Evolutionary conservation across 2,113 vertebrate species (phyloP).

Genomic region (Raja brachyura): DNA sequence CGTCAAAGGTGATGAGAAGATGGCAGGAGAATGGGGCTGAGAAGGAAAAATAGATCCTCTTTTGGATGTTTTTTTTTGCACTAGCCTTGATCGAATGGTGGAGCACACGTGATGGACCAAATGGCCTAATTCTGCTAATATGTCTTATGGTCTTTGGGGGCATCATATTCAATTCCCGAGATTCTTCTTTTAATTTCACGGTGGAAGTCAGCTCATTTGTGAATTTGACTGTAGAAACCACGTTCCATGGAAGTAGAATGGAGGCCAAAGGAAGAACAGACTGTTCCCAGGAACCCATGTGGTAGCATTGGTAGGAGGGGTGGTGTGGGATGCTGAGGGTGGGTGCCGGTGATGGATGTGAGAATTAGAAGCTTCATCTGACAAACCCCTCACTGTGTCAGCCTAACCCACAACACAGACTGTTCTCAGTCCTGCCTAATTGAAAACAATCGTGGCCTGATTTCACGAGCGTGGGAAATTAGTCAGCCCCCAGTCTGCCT

Average conservation of each 20-base stretch:
- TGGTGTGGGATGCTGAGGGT: not conserved
- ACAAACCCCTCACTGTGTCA: not conserved
- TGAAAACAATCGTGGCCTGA: not conserved
- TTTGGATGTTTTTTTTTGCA: no score
- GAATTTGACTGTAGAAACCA: not conserved
- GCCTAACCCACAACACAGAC: not conserved
- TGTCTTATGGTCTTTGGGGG: no score
- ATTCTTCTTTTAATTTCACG: not conserved
- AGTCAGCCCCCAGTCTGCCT: not conserved
- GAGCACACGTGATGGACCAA: no score
- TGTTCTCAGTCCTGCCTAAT: not conserved
- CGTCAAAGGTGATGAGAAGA: no score
- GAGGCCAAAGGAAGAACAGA: not conserved
- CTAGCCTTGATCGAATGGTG: no score
- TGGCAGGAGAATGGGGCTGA: no score
- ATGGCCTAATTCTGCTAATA: no score
- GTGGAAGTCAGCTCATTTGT: not conserved
- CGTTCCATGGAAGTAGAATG: not conserved
- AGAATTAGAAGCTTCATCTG: not conserved
- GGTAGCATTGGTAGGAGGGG: not conserved
- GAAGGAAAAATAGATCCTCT: no score
- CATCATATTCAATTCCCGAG: not conserved
- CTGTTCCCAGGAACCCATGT: not conserved
- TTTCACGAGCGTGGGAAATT: not conserved
- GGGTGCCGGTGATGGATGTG: not conserved